Evolutionary conservation across 2,797 vertebrate genomes (phyloP), one percentile per base, ranked within the genome.

Genomic region (Cercopithecus mitis): DNA sequence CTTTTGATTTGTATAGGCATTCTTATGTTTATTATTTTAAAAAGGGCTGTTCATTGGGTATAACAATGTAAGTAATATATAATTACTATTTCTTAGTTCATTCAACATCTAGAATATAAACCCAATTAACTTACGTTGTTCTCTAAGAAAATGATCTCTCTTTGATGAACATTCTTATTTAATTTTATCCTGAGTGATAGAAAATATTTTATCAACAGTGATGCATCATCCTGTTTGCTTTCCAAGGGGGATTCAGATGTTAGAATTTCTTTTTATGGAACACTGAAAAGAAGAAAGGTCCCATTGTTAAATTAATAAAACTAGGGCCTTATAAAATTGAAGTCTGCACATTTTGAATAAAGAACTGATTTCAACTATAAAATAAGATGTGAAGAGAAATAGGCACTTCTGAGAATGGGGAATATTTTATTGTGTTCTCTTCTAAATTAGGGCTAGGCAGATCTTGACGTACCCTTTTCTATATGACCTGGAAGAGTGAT

Each of bases 111-210:
- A 55, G 39, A 89, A 58, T 50, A 89, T 30, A 70, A 87, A 45
- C 11, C 1, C 17, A 81, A 47, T 61, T 50, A 11, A 45, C 87
- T 70, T 6, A 67, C 57, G 64, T 88, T 81, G 57, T 81, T 87
- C 41, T 83, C 13, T 41, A 72, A 79, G 41, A 30, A 93, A 90
- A 36, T 79, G 17, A 91, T n/a, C 8, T 93, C 58, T 93, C 61
- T 43, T 61, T 91, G 57, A 55, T 92, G 13, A 89, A 81, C 17
- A 88, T 61, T 91, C 61, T 88, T 72, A 77, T 94, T 94, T 94
- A 82, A 43, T 70, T 88, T 70, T 82, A 87, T 7, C 73, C 43
- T 67, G 22, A 85, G n/a, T 33, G 57, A 64, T 41, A 72, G 30
- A 64, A 97, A 55, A 64, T 25, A 67, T 82, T 50, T 88, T 70